Base-by-base conservation (phyloP, 37 sponge, comb jelly and placozoan species). In the Tethya wilhelma region DNA sequence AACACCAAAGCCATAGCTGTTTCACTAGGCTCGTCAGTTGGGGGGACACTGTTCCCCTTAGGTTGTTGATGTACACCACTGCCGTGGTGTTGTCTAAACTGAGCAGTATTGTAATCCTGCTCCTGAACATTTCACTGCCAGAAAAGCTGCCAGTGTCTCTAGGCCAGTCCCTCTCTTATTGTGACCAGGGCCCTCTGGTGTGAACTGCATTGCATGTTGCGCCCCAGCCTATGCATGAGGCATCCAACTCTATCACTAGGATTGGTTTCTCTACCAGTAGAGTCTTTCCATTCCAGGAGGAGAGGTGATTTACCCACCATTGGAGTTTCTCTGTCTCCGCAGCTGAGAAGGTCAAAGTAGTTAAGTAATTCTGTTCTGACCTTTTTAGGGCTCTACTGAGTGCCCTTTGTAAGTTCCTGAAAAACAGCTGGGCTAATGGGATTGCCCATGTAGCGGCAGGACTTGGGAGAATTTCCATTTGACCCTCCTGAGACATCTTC, bases 101-200 rank as follows among this genome's bases (percentile, higher is more conserved):
- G n/a, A n/a, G n/a, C n/a, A n/a, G n/a, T n/a, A n/a, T n/a, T n/a
- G n/a, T n/a, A n/a, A n/a, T n/a, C n/a, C n/a, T n/a, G n/a, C n/a
- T n/a, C n/a, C n/a, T n/a, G n/a, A n/a, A n/a, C n/a, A n/a, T n/a
- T n/a, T n/a, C n/a, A n/a, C n/a, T n/a, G n/a, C n/a, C 53, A 14
- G 53, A 19, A 49, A 49, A 19, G 53, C 53, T 49, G 14, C 14
- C 14, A 9, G 9, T 49, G 53, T 49, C 53, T 49, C 53, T 49
- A 49, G 14, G 14, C 14, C 63, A 62, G 7, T 62, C 25, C 7
- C 63, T 62, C 84, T 84, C 76, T 39, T 44, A 40, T 45, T 64
- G 83, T 23, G 73, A 63, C 83, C 83, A 81, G 26, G 56, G 74
- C 7, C 83, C 74, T 11, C 73, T 64, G 8, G 74, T 81, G 8